These are phyloP conservation scores for Schizopygopsis pylzovi DNA, from an alignment of 2,797 vertebrate species.

Conservation along the genomic window DNA sequence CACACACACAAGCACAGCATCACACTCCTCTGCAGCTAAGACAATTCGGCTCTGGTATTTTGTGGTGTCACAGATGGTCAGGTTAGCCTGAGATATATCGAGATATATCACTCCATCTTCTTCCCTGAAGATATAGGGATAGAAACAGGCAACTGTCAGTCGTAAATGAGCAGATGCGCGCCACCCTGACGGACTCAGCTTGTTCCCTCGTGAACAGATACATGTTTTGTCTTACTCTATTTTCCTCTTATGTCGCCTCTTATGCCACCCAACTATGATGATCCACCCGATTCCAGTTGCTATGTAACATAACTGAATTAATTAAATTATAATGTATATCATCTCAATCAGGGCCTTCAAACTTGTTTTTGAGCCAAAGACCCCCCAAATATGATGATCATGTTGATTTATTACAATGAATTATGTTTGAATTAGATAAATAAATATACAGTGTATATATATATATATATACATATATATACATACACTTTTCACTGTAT, in stretches of 20 bases:
- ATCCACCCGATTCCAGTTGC: neutral
- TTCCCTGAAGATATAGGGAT: conserved; percentile 36
- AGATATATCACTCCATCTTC: conserved; percentile 33
- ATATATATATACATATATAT: too few relatives aligned
- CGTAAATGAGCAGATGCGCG: conserved; percentile 36
- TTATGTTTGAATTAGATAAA: too few relatives aligned
- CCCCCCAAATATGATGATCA: too few relatives aligned
- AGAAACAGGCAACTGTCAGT: conserved; percentile 51
- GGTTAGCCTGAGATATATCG: conserved; percentile 19
- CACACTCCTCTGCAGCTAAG: conserved; percentile 19
- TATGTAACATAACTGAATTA: neutral
- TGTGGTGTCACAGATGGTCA: conserved; percentile 42
- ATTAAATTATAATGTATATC: neutral
- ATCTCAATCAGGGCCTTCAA: too few relatives aligned
- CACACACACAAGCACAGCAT: neutral
- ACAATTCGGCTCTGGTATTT: conserved; percentile 36
- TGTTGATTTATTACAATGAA: too few relatives aligned
- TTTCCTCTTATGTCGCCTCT: neutral
- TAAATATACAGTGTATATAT: neutral
- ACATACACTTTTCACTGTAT: too few relatives aligned
- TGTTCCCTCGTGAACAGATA: conserved; percentile 62
- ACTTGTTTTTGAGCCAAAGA: too few relatives aligned
- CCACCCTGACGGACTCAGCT: conserved; percentile 49
- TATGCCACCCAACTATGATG: neutral
- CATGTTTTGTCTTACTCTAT: neutral